Evolutionary conservation across 35 echinoderm and acorn worm genomes (phyloP), one percentile per base, ranked within the genome.

Genomic region (Apostichopus californicus): DNA sequence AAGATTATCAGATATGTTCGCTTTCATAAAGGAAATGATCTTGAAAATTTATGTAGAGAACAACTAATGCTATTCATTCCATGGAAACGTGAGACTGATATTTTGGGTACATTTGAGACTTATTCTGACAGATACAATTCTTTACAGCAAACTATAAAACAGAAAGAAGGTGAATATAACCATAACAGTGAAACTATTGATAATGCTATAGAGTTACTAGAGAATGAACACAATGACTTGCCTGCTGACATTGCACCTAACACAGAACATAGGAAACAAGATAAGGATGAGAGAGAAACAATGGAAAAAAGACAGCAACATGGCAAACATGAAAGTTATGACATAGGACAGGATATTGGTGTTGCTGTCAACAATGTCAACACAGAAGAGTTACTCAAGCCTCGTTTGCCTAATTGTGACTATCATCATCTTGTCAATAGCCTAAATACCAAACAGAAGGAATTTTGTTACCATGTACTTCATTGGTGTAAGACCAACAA

Each of bases 1-100:
- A 82, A 86, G 55, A 84, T 90, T 4, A 80, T 90, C 9, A 7
- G 87, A 10, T 90, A 91, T 94, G 93, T 91, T 9, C 22, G 57
- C 13, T 90, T 77, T n/a, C n/a, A 73, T 34, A 94, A 83, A 34
- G 20, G 13, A 12, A 83, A 81, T 81, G 81, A 90, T 91, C 1
- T 17, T 63, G 87, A 94, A 86, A 91, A 94, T 46, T 94, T 17
- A 53, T 94, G 71, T 60, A 81, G 88, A 75, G 93, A 94, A 77
- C 73, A 91, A 83, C 15, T 94, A 9, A 80, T 94, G 78, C 75
- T 94, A 14, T 94, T 64, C 20, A 15, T 28, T 21, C 93, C 93
- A 14, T 94, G 93, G 93, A 52, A 87, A 73, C 26, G 21, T 86
- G 83, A 87, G 23, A 15, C 11, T n/a, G 59, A 87, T 59, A 56